Evolutionary conservation across 2,888 invertebrate species (phyloP).

Genomic region (Cephonodes hylas): DNA sequence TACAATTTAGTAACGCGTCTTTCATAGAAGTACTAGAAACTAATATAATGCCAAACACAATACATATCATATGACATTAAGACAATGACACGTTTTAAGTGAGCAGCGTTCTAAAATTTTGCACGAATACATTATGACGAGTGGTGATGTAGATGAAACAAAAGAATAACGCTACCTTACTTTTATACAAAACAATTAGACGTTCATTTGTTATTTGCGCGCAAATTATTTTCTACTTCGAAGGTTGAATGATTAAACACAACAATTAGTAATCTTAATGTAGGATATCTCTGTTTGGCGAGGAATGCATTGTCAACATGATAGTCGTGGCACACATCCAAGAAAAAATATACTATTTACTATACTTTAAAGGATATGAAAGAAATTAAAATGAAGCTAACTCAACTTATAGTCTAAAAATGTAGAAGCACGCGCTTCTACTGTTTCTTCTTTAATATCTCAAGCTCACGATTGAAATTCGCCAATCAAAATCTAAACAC

Average conservation of each 20-base stretch:
- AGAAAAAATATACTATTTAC: too few relatives aligned
- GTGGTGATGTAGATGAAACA: background rate
- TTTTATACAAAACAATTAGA: background rate
- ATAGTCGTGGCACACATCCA: too few relatives aligned
- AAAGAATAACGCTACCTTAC: background rate
- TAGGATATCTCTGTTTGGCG: too few relatives aligned
- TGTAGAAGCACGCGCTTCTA: too few relatives aligned
- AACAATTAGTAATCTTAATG: too few relatives aligned
- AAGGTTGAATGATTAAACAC: background rate
- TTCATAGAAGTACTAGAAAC: background rate
- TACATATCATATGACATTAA: background rate
- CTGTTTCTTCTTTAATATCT: background rate
- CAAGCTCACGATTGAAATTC: background rate
- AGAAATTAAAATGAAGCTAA: too few relatives aligned
- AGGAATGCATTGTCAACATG: too few relatives aligned
- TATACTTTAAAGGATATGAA: too few relatives aligned
- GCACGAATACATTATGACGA: background rate
- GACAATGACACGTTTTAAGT: background rate
- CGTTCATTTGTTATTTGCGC: background rate
- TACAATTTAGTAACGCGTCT: background rate
- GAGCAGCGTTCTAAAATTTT: background rate
- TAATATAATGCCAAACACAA: background rate
- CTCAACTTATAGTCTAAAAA: too few relatives aligned
- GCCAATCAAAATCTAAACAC: background rate
- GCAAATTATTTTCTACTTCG: background rate